Evolutionary conservation across 1,140 invertebrate genomes (phyloP).

Genomic region (Epicauta chinensis): DNA sequence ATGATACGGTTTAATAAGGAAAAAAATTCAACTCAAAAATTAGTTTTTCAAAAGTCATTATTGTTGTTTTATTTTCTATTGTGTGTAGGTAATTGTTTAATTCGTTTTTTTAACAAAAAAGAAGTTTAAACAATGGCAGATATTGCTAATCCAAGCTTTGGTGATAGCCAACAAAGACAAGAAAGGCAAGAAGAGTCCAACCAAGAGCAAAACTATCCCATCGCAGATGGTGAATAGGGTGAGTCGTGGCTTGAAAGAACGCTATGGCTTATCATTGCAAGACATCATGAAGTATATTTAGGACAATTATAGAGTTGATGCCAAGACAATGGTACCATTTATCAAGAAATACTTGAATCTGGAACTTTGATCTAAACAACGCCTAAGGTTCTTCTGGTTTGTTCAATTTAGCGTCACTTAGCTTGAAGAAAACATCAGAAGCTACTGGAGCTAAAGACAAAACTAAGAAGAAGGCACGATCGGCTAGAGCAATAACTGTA

Average conservation of each 20-base stretch:
- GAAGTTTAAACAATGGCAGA: no score
- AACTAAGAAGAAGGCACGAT: no score
- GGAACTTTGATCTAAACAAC: constrained; percentile 53
- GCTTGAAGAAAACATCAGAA: constrained; percentile 3
- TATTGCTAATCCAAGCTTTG: no score
- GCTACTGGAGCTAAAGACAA: background rate
- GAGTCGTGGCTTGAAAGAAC: constrained; percentile 47
- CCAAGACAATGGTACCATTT: constrained; percentile 47
- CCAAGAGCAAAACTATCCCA: constrained; percentile 27
- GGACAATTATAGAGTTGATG: constrained; percentile 25
- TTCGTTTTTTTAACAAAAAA: no score
- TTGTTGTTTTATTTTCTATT: no score
- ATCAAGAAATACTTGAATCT: constrained; percentile 51
- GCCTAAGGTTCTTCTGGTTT: constrained; percentile 56
- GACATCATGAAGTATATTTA: constrained; percentile 49
- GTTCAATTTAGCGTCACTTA: constrained; percentile 46
- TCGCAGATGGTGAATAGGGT: constrained; percentile 45
- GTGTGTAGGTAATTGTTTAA: no score
- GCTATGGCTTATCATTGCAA: constrained; percentile 47
- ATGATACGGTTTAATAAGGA: no score
- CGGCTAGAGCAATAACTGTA: background rate
- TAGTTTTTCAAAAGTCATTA: no score
- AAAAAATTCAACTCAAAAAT: no score
- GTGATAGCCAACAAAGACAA: constrained; percentile 18
- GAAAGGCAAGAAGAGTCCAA: constrained; percentile 20